Conservation (phyloP, 2,888 invertebrate species). For the Drosophila atripex region DNA sequence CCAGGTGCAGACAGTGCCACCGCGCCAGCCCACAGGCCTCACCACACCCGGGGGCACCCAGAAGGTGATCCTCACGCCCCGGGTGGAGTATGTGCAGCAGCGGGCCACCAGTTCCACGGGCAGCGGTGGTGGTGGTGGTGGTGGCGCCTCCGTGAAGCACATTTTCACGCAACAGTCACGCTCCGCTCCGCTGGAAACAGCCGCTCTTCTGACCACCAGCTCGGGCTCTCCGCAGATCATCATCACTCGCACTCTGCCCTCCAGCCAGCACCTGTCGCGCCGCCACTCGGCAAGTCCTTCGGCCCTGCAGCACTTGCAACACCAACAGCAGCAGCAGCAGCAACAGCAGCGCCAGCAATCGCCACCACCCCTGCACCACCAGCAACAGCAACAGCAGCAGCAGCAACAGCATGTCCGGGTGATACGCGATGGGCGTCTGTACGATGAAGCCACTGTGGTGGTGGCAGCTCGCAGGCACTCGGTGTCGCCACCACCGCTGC, state of each 20-base stretch:
- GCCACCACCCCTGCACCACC: slow-evolving; percentile 61
- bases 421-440: slow-evolving; percentile 83
- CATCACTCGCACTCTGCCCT: slow-evolving; percentile 77
- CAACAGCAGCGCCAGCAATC: slow-evolving; percentile 38
- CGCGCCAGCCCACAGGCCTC: slow-evolving; percentile 72
- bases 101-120: slow-evolving; percentile 46
- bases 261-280: slow-evolving; percentile 62
- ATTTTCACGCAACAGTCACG: slow-evolving; percentile 56
- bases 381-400: slow-evolving; percentile 47
- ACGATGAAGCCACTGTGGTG: slow-evolving; percentile 76
- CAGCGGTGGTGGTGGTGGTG: slow-evolving; percentile 21
- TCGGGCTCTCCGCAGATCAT: slow-evolving; percentile 78
- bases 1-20: slow-evolving; percentile 81
- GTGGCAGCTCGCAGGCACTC: slow-evolving; percentile 63
- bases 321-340: slow-evolving; percentile 26
- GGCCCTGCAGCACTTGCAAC: slow-evolving; percentile 57
- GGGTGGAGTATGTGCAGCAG: slow-evolving; percentile 80
- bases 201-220: slow-evolving; percentile 29
- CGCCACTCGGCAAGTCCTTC: slow-evolving; percentile 80
- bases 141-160: slow-evolving; percentile 53
- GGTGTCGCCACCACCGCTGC: slow-evolving; percentile 78
- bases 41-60: slow-evolving; percentile 76
- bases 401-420: slow-evolving; percentile 81
- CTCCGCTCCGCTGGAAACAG: slow-evolving; percentile 19
- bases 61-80: slow-evolving; percentile 82